Conservation (phyloP, 2,888 invertebrate species). For the Agonum fuliginosum region DNA sequence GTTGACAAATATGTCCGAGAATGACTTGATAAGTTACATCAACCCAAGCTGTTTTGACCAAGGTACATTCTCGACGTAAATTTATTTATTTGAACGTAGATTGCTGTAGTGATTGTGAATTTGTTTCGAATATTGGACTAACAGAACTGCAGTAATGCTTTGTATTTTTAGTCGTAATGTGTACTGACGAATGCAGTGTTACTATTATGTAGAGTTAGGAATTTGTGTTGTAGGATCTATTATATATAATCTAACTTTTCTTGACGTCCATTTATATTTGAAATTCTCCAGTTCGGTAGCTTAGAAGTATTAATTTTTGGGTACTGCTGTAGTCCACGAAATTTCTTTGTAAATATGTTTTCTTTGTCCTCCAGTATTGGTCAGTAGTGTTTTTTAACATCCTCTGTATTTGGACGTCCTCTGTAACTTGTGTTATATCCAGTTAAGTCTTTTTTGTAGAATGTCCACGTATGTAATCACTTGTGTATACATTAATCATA, state of each 20-base stretch:
- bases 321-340: constrained; percentile 7
- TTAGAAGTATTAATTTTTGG: constrained; percentile 20
- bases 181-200: constrained; percentile 41
- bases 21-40: constrained; percentile 90
- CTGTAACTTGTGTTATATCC: constrained; percentile 36
- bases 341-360: constrained; percentile 38
- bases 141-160: constrained; percentile 48
- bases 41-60: constrained; percentile 93
- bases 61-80: constrained; percentile 72
- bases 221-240: constrained; percentile 36
- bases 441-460: constrained; percentile 40
- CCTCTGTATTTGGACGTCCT: constrained; percentile 32
- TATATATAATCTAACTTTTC: constrained; percentile 26
- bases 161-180: constrained; percentile 31
- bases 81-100: constrained; percentile 42
- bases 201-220: constrained; percentile 25
- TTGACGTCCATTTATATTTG: constrained; percentile 27
- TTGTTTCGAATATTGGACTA: constrained; percentile 54
- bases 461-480: constrained; percentile 37
- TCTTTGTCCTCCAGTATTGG: constrained; percentile 19
- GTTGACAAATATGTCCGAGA: constrained; percentile 89
- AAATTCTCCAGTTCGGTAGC: constrained; percentile 8
- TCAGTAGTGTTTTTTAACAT: constrained; percentile 29
- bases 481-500: constrained; percentile 38
- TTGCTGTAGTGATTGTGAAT: constrained; percentile 49